Evolutionary conservation across 2,888 invertebrate species (phyloP).

Genomic region (Philopedon plagiatum): DNA sequence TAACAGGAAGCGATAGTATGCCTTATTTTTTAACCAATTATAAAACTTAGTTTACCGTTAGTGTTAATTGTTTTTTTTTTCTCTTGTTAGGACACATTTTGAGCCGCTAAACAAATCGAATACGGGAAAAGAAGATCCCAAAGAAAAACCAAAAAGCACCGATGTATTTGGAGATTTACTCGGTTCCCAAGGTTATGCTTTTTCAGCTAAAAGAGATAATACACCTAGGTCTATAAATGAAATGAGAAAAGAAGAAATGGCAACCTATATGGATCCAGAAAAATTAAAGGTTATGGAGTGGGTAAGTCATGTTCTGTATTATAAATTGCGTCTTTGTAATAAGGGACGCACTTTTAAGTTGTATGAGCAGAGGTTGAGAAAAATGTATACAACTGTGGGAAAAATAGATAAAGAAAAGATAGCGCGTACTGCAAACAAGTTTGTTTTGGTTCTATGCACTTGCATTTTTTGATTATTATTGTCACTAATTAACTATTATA

Average conservation of each 20-base stretch:
- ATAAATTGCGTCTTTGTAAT: too few species aligned
- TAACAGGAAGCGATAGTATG: background rate
- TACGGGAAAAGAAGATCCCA: slow-evolving; percentile 42
- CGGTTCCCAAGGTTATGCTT: slow-evolving; percentile 91
- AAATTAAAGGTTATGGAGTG: slow-evolving; percentile 86
- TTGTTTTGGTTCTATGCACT: too few species aligned
- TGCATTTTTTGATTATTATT: too few species aligned
- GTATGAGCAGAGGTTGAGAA: too few species aligned
- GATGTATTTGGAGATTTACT: slow-evolving; percentile 93
- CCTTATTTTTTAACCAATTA: background rate
- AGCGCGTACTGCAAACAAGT: too few species aligned
- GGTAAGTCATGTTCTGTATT: too few species aligned
- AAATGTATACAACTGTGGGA: too few species aligned
- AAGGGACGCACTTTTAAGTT: too few species aligned
- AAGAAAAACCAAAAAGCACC: slow-evolving; percentile 66
- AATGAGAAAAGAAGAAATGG: slow-evolving; percentile 91
- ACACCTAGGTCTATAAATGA: slow-evolving; percentile 92
- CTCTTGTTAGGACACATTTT: slow-evolving; percentile 71
- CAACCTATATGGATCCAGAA: slow-evolving; percentile 92
- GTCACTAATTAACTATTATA: too few species aligned
- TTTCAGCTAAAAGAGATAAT: slow-evolving; percentile 79
- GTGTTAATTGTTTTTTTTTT: too few species aligned
- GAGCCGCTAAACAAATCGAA: slow-evolving; percentile 69
- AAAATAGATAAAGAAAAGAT: too few species aligned
- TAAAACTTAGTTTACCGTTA: too few species aligned